Base-by-base conservation (phyloP, 1,140 invertebrate species). In the Tetramorium simillimum region DNA sequence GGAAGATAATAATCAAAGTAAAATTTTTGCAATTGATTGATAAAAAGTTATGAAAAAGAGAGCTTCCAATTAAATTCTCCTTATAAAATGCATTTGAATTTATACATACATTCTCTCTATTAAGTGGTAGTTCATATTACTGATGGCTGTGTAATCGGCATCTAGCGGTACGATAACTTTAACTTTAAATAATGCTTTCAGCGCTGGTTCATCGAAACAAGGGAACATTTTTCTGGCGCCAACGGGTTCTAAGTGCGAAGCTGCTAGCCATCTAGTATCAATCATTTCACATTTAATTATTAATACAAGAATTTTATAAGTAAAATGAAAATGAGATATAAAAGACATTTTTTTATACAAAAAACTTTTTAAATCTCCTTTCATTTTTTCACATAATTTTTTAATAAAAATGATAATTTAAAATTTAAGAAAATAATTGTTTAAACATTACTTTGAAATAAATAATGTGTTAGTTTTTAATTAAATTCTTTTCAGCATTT, bases 131-230 rank as follows among this genome's bases (percentile, higher is more conserved):
- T 6, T 6, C 95, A 94, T 96, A 85, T 96, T 96, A 37, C 95
- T 95, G 9, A 96, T 90, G 0, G 95, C 93, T 0, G 70, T 89
- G 46, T 95, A 94, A 53, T n/a, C n/a, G n/a, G n/a, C n/a, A n/a
- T 93, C 72, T 24, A 63, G 60, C 1, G 92, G 92, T 43, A 93
- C 92, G 0, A 93, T 92, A 1, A 97, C 92, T 0, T 93, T 94
- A n/a, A 97, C 92, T 6, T 88, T 91, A 90, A 97, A 97, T 0
- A 93, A 95, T 6, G 97, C 96, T 91, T 97, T 97, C 76, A 97
- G 94, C 49, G 94, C 94, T 0, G 97, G 97, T 88, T 97, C 97
- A 91, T 97, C 97, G 89, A 97, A 97, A 90, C 97, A 97, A 0
- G 97, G 97, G 86, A 97, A 97, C 28, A 96, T 95, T 78, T 95